phyloP scores from a whole-genome alignment of 2,113 vertebrate species.

The Heteronetta atricapilla region DNA sequence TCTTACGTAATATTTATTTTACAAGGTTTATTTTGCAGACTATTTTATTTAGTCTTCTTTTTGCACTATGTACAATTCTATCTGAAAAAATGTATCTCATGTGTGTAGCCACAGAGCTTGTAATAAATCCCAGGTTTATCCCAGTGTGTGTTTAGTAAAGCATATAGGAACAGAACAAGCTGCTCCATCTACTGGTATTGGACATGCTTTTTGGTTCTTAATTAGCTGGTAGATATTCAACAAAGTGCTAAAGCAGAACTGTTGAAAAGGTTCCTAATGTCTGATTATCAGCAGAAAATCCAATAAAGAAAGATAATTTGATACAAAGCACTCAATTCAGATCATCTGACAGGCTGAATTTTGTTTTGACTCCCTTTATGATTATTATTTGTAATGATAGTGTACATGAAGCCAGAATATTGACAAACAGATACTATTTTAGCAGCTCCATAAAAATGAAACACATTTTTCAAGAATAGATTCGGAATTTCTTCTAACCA shows the following conservation, averaged over 20 bases:
- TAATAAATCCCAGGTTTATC: background rate
- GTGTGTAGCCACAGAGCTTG: background rate
- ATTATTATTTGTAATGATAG: background rate
- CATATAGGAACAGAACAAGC: background rate
- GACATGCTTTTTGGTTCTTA: background rate
- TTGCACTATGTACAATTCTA: background rate
- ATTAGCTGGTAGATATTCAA: no score
- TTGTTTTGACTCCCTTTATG: background rate
- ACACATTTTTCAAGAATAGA: background rate
- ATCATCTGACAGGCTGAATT: background rate
- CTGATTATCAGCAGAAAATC: background rate
- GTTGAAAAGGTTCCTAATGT: background rate
- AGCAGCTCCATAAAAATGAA: background rate
- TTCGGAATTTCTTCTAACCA: background rate
- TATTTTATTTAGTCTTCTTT: background rate
- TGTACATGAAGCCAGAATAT: background rate
- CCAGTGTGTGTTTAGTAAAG: background rate
- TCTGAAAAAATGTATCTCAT: background rate
- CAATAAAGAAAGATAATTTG: background rate
- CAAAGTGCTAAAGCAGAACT: background rate
- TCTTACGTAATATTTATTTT: background rate
- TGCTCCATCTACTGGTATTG: conserved; percentile 18
- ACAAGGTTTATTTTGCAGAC: background rate
- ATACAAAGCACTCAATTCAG: background rate
- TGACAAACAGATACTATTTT: background rate